phyloP scores from a whole-genome alignment of 2,888 invertebrate species.

The Zaprionus bogoriensis region DNA sequence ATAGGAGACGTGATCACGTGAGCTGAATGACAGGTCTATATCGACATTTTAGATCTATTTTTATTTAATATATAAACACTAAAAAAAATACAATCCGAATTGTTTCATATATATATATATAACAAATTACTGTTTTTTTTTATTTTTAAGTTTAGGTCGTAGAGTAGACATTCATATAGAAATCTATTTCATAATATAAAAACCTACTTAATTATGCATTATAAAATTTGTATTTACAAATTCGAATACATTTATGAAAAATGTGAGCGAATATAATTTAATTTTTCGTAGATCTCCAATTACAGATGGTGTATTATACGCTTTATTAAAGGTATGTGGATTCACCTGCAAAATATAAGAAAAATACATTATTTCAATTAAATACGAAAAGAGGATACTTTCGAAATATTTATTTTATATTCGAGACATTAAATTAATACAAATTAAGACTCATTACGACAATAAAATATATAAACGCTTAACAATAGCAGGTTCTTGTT shows the following conservation, averaged over 20 bases:
- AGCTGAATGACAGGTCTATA: not conserved
- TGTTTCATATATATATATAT: conserved; percentile 8
- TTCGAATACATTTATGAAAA: conserved; percentile 60
- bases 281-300: conserved; percentile 64
- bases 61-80: not conserved
- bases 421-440: not conserved
- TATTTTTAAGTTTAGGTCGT: conserved; percentile 21
- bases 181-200: conserved; percentile 53
- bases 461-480: not conserved
- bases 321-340: conserved; percentile 80
- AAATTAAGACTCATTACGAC: not conserved
- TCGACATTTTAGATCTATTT: not conserved
- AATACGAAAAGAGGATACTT: not conserved
- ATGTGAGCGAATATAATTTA: conserved; percentile 57
- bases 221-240: conserved; percentile 63
- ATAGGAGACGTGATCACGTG: too few relatives aligned
- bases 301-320: conserved; percentile 58
- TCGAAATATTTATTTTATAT: not conserved
- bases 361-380: conserved; percentile 3
- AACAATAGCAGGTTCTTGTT: not conserved
- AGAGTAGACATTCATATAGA: conserved; percentile 44
- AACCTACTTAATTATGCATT: conserved; percentile 58
- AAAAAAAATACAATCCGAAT: not conserved
- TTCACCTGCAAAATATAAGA: conserved; percentile 78
- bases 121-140: conserved; percentile 39